Percentiles rank a stretch among this genome's conserved stretches.
phyloP scores from a whole-genome alignment of 2,888 invertebrate genomes.

The Drosophila anceps region DNA sequence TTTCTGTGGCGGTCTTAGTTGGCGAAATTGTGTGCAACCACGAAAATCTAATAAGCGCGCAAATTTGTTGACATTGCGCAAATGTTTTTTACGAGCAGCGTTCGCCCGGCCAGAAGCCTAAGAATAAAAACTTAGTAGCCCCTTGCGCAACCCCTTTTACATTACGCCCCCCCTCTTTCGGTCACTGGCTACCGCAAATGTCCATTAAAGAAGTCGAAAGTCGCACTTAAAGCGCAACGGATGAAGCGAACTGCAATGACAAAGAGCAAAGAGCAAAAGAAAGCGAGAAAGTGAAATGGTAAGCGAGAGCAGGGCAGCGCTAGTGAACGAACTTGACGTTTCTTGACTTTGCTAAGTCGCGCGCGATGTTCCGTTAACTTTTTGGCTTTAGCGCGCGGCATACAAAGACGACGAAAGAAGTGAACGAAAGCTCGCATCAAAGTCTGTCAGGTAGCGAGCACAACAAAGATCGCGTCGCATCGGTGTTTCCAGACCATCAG shows the following conservation, averaged over 20 bases:
- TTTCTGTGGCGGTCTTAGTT: slow-evolving; percentile 75
- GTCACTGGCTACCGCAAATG: slow-evolving; percentile 5
- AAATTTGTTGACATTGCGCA: slow-evolving; percentile 81
- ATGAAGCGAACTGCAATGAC: slow-evolving; percentile 18
- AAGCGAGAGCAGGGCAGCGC: slow-evolving; percentile 8
- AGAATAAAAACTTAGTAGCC: slow-evolving; percentile 35
- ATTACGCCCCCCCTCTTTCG: background rate
- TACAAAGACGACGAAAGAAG: slow-evolving; percentile 4
- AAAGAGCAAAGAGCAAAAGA: slow-evolving; percentile 10
- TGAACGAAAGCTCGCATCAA: slow-evolving; percentile 1
- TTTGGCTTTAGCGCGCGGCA: slow-evolving; percentile 62
- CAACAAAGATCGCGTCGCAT: slow-evolving; percentile 16
- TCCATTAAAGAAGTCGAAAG: slow-evolving; percentile 41
- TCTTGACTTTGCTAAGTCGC: slow-evolving; percentile 53
- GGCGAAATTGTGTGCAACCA: slow-evolving; percentile 81
- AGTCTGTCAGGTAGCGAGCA: slow-evolving; percentile 13
- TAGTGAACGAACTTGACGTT: slow-evolving; percentile 31
- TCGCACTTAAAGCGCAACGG: slow-evolving; percentile 35
- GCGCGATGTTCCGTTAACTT: slow-evolving; percentile 62
- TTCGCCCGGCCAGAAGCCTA: slow-evolving; percentile 41
- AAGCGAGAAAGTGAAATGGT: background rate
- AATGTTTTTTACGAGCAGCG: slow-evolving; percentile 75
- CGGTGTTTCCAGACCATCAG: slow-evolving; percentile 39
- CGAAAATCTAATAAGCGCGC: slow-evolving; percentile 81
- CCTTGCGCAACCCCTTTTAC: background rate